phyloP scores from a whole-genome alignment of 2,797 vertebrate species.

The Thaleichthys pacificus region DNA sequence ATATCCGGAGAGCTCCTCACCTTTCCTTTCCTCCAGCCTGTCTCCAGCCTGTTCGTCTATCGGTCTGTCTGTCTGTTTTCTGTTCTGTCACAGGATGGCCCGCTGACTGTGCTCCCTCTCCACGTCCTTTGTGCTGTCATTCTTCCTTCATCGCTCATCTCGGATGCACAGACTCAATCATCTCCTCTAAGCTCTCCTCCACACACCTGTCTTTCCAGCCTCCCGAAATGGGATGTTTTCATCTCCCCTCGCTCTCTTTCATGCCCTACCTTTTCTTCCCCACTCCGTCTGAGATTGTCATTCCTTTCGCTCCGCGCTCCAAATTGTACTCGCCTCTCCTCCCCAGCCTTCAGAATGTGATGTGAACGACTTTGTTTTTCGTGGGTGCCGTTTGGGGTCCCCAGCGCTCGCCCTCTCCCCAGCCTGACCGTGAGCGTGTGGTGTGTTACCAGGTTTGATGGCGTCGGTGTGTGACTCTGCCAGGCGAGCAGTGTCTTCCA shows the following conservation, averaged over 20 bases:
- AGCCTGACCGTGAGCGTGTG: constrained; percentile 32
- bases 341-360: too few relatives aligned
- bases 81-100: constrained; percentile 62
- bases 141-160: not conserved
- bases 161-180: too few relatives aligned
- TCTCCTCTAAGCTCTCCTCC: too few relatives aligned
- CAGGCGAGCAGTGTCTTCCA: constrained; percentile 71
- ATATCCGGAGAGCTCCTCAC: not conserved
- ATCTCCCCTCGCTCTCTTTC: too few relatives aligned
- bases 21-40: not conserved
- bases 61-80: constrained; percentile 7
- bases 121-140: constrained; percentile 49
- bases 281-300: too few relatives aligned
- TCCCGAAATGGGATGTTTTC: too few relatives aligned
- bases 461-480: constrained; percentile 73
- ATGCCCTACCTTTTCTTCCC: too few relatives aligned
- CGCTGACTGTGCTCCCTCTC: constrained; percentile 56
- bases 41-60: not conserved
- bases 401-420: too few relatives aligned
- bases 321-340: not conserved
- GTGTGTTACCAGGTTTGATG: constrained; percentile 75
- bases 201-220: too few relatives aligned
- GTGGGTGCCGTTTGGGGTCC: too few relatives aligned
- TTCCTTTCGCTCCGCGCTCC: not conserved
- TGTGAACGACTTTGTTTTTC: too few relatives aligned